Conservation (phyloP, 2,888 invertebrate species). For the Ypsolopha sequella region DNA sequence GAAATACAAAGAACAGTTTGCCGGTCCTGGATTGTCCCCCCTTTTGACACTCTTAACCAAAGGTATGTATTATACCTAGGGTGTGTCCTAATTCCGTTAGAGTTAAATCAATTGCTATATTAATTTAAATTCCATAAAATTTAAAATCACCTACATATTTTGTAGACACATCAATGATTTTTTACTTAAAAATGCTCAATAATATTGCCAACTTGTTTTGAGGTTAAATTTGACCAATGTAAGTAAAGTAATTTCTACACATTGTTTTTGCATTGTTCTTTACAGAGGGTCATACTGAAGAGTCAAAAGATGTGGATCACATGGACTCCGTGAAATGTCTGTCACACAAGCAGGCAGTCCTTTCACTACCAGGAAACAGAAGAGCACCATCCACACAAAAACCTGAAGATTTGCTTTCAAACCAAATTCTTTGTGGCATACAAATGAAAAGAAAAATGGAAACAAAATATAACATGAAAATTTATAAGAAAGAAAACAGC, state of each 20-base stretch:
- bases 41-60: too few relatives aligned
- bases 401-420: slow-evolving; percentile 99
- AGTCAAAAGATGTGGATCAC: slow-evolving; percentile 51
- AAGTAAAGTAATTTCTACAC: not conserved
- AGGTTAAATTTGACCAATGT: too few relatives aligned
- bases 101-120: too few relatives aligned
- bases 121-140: too few relatives aligned
- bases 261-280: slow-evolving; percentile 12
- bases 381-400: slow-evolving; percentile 86
- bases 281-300: slow-evolving; percentile 44
- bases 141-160: too few relatives aligned
- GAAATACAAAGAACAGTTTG: too few relatives aligned
- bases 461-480: slow-evolving; percentile 57
- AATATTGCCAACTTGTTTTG: too few relatives aligned
- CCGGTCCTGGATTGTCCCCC: too few relatives aligned
- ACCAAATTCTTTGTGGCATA: slow-evolving; percentile 99
- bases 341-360: slow-evolving; percentile 90
- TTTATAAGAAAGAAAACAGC: slow-evolving; percentile 16
- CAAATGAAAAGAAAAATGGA: slow-evolving; percentile 92
- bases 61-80: too few relatives aligned
- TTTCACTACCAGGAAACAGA: slow-evolving; percentile 91
- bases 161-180: too few relatives aligned
- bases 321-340: slow-evolving; percentile 73
- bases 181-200: too few relatives aligned
- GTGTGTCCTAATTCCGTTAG: too few relatives aligned